Conservation (phyloP, 2,113 vertebrate genomes). For the Anarhynchus alexandrinus region DNA sequence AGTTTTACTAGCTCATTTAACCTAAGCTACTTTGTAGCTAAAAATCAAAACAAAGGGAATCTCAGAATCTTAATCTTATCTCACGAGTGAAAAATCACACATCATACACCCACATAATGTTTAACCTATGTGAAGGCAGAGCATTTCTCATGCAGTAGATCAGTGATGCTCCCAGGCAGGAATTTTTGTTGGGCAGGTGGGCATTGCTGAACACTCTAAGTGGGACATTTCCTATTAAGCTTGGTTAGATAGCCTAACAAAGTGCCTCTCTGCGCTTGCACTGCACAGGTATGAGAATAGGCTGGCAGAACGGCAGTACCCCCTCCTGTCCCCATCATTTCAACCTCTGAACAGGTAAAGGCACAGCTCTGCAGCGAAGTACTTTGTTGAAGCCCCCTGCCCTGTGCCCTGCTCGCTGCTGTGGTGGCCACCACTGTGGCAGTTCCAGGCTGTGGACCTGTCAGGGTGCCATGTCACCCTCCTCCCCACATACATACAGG, state of each 20-base stretch:
- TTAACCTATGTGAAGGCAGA: background rate
- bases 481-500: too few relatives aligned
- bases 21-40: background rate
- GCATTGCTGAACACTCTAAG: background rate
- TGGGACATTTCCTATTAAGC: background rate
- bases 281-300: rapidly evolving
- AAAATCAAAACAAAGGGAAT: background rate
- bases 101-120: background rate
- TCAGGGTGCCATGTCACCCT: background rate
- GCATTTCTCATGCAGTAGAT: background rate
- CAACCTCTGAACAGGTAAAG: background rate
- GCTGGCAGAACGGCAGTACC: background rate
- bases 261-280: background rate
- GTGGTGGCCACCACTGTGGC: background rate
- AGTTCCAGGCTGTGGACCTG: background rate
- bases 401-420: background rate
- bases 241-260: background rate
- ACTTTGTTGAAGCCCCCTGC: background rate
- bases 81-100: background rate
- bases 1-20: background rate
- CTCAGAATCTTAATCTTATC: background rate
- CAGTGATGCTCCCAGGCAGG: background rate
- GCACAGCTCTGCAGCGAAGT: background rate
- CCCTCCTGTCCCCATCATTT: background rate
- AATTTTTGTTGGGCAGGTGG: background rate